Conservation (phyloP, 2,888 invertebrate genomes). For the Archaeoteleia sp. region DNA sequence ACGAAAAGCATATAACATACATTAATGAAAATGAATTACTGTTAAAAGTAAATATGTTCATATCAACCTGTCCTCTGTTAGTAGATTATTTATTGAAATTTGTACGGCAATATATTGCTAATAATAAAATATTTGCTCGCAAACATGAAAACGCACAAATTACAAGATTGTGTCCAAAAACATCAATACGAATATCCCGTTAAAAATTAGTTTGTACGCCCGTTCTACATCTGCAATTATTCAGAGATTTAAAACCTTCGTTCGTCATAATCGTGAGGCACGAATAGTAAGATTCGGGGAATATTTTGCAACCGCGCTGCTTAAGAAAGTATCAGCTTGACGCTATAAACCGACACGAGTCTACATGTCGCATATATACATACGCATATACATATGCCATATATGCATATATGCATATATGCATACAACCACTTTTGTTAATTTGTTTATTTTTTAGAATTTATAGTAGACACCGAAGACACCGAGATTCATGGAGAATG, state of each 20-base stretch:
- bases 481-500: constrained; percentile 64
- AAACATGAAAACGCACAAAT: too few relatives aligned
- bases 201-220: too few relatives aligned
- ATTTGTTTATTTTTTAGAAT: constrained; percentile 43
- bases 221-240: constrained; percentile 9
- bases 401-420: background rate
- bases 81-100: too few relatives aligned
- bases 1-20: too few relatives aligned
- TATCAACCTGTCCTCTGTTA: too few relatives aligned
- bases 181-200: too few relatives aligned
- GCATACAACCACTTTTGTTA: constrained; percentile 26
- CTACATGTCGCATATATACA: constrained; percentile 15
- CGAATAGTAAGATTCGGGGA: constrained; percentile 37
- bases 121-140: too few relatives aligned
- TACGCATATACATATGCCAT: constrained; percentile 5
- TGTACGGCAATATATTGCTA: too few relatives aligned
- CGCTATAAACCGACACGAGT: constrained; percentile 35
- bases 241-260: constrained; percentile 14
- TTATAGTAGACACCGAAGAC: constrained; percentile 62
- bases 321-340: constrained; percentile 39
- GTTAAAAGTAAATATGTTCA: too few relatives aligned
- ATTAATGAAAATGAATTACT: too few relatives aligned
- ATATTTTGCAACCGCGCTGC: constrained; percentile 65
- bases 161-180: too few relatives aligned
- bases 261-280: constrained; percentile 35